Base-by-base conservation (phyloP, 92 coral and sea anemone species). In the Plumapathes pennacea region DNA sequence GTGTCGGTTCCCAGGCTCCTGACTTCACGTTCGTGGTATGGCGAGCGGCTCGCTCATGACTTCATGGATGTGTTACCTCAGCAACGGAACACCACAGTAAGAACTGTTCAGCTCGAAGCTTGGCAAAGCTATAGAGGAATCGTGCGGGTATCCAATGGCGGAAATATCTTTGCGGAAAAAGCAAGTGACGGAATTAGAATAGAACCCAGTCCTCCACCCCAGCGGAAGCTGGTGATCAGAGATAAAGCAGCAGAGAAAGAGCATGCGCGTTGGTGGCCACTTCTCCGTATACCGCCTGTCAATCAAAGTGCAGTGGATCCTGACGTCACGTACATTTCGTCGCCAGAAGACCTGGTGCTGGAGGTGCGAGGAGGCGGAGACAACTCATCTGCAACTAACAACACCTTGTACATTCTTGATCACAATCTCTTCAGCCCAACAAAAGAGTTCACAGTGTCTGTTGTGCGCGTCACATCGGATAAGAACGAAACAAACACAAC, bases 91-190 rank as follows among this genome's bases (percentile, higher is more conserved):
- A 74, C 81, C 21, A 80, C 84, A 11, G 64, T 92, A 38, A 77
- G 79, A 21, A 76, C 86, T 11, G 72, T 71, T 12, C 51, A 68
- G 5, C 27, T 84, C 24, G 42, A 82, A 33, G 54, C 80, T 17
- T 92, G 90, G 86, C 77, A 73, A 64, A 66, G 67, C 38, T 92
- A 92, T 52, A 89, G 90, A 9, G 80, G 87, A 4, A 77, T 92
- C 12, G 76, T 92, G 19, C 78, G 87, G 33, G 79, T 77, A 20
- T 84, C 82, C 74, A 88, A 92, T 46, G 80, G 80, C 50, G 85
- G 88, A 19, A 79, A 69, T 2, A 64, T 92, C 22, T 92, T 69
- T 29, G 42, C 62, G 9, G 96, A 88, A 18, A 74, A 79, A 18
- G 63, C 83, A 22, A 85, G 90, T 28, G 90, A 92, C 47, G 96